A percentile compares a stretch with the other conserved stretches of the same genome.
Conservation (phyloP, 2,797 vertebrate species). For the Harpagifer antarcticus region DNA sequence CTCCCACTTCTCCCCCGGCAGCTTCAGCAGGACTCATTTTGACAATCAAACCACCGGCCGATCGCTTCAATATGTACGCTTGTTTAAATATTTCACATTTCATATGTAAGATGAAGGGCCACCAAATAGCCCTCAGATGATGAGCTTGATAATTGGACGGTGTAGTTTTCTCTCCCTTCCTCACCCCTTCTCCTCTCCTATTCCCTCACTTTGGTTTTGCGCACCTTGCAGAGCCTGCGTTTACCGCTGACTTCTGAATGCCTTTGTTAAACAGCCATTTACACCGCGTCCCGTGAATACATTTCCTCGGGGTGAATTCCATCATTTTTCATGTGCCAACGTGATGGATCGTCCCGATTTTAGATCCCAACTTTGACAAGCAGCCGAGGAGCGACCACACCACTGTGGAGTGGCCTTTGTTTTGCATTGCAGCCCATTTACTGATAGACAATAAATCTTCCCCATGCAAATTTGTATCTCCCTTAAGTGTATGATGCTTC, state of each 20-base stretch:
- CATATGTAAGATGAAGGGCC: conserved; percentile 53
- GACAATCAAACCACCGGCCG: conserved; percentile 38
- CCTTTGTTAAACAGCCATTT: conserved; percentile 82
- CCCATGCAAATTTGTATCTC: conserved; percentile 82
- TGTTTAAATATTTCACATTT: conserved; percentile 59
- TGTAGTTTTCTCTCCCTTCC: conserved; percentile 16
- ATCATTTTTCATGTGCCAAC: conserved; percentile 85
- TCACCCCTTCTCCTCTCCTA: neutral
- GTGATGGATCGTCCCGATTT: conserved; percentile 87
- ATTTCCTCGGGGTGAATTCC: conserved; percentile 80
- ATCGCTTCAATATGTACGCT: conserved; percentile 50
- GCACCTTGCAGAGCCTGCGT: conserved; percentile 67
- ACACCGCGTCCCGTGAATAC: conserved; percentile 74
- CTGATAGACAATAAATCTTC: conserved; percentile 88
- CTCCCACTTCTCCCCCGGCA: conserved; percentile 37
- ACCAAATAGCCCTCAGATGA: conserved; percentile 46
- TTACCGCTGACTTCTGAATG: conserved; percentile 80
- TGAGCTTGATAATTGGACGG: conserved; percentile 54
- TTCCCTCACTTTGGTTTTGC: conserved; percentile 37
- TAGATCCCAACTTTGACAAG: conserved; percentile 86
- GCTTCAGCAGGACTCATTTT: conserved; percentile 33
- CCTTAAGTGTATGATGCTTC: conserved; percentile 78
- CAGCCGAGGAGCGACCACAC: conserved; percentile 70
- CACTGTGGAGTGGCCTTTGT: conserved; percentile 73
- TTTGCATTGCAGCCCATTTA: conserved; percentile 82